Base-by-base conservation (phyloP, 2,797 vertebrate genomes). In the Esox masquinongy region DNA sequence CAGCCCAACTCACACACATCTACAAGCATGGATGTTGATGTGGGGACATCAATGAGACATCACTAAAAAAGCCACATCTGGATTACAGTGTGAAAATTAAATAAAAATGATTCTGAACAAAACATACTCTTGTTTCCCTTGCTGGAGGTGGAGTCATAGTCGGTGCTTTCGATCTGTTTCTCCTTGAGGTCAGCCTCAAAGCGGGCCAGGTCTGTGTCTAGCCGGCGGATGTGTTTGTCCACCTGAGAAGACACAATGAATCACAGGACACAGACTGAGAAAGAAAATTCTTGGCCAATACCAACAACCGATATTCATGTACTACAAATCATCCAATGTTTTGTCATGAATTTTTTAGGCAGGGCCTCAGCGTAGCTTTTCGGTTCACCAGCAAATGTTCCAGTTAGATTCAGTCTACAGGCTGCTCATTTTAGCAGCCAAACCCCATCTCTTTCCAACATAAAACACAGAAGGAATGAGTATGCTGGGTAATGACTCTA, bases 121-220 rank as follows among this genome's bases (percentile, higher is more conserved):
- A 59, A 75, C 95, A 95, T 92, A 96, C 95, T 95, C 92, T 95
- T 96, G 93, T 96, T 96, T 88, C 96, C 94, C 92, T 96, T 96
- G 93, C 96, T 96, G 75, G 96, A 96, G 83, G 95, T 94, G 79
- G 95, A 96, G 91, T 96, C 96, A 74, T 96, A 96, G 86, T 96
- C 95, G 67, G 94, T 96, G n/a, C 95, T 96, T 73, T 97, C 96
- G 63, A 96, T 96, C 90, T 96, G 95, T 78, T 96, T 97, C 88
- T 97, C 96, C 87, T 97, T 97, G 84, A 97, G 89, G 80, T 97
- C 96, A 43, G 96, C 96, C 85, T 97, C 96, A 36, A 97, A 96
- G 70, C 96, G 95, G 81, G 93, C 95, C 2, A 97, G 94, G 89
- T 96, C 92, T 24, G 95, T 96, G 88, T 95, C 95, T 86, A 95